Base-by-base conservation (phyloP, 2,888 invertebrate genomes). In the Rotaria macrura region DNA sequence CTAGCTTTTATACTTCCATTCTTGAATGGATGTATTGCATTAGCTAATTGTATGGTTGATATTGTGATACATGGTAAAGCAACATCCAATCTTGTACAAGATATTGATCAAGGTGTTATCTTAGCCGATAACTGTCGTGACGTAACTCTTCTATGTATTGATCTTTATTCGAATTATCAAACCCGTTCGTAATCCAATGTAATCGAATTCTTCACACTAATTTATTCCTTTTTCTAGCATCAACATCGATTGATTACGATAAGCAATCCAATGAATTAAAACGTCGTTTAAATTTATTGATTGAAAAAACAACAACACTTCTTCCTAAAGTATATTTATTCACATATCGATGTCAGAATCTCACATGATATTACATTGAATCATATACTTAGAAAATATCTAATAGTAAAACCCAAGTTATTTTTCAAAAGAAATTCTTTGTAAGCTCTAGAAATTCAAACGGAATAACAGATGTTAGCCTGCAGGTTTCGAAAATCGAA, bases 31-130 rank as follows among this genome's bases (percentile, higher is more conserved):
- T 79, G 79, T 43, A 43, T 79, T 40, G 0, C 43, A 79, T 92
- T 93, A 87, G 92, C 93, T 10, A 93, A 94, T 89, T 91, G 92
- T 84, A 90, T 93, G 84, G 92, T 93, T 9, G 92, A 93, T 85
- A 93, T 93, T 89, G 92, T 94, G 87, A 91, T 94, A 84, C 93
- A 94, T 88, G 94, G 94, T n/a, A 93, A 94, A 90, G 94, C 94
- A 3, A 94, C 94, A 17, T 93, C 94, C 6, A 94, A 94, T 90
- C 93, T 93, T 1, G 93, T 94, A 83, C 93, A 94, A 47, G 94
- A 89, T 84, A 89, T 92, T 86, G 91, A 92, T 85, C 90, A 91
- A 79, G 92, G 91, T 40, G 91, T 79, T 25, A 4, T 25, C 0
- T n/a, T 79, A 79, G 79, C 79, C 43, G 79, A 79, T n/a, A 79